These are phyloP conservation scores for Poecilia picta DNA, from an alignment of 2,797 vertebrate genomes.

Conservation along the genomic window DNA sequence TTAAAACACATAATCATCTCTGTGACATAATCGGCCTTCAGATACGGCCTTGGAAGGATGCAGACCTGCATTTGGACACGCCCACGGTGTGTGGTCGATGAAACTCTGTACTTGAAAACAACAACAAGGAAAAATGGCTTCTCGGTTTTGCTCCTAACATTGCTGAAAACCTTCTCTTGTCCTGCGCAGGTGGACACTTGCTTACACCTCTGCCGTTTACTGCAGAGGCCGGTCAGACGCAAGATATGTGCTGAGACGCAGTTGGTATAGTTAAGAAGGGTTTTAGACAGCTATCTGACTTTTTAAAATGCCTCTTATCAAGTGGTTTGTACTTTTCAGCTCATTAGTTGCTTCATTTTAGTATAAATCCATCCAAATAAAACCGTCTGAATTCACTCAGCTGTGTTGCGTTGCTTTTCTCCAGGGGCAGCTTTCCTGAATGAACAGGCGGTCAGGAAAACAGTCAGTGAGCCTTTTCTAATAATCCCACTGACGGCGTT, in stretches of 20 bases:
- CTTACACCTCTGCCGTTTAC: not conserved
- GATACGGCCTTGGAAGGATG: not conserved
- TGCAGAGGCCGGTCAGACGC: not conserved
- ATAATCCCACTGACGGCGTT: conserved; percentile 39
- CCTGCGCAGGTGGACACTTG: not conserved
- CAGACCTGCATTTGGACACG: not conserved
- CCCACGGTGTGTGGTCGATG: not conserved
- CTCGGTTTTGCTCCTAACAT: not conserved
- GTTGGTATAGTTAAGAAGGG: not conserved
- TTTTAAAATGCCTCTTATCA: not conserved
- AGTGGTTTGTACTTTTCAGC: not conserved
- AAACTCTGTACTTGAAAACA: not conserved
- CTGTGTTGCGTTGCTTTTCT: not conserved
- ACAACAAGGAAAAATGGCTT: not conserved
- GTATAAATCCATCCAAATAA: not conserved
- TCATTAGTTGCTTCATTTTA: not conserved
- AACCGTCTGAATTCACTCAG: not conserved
- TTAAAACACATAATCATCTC: not conserved
- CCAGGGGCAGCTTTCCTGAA: conserved; percentile 29
- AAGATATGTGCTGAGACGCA: not conserved
- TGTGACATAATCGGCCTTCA: not conserved
- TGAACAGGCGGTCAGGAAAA: conserved; percentile 35
- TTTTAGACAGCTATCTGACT: not conserved
- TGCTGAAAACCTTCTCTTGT: not conserved
- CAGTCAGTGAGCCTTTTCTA: conserved; percentile 32